Percentiles rank a stretch among this genome's conserved stretches.
Evolutionary conservation across 2,113 vertebrate species (phyloP).

Genomic region (Formicarius rufipectus): DNA sequence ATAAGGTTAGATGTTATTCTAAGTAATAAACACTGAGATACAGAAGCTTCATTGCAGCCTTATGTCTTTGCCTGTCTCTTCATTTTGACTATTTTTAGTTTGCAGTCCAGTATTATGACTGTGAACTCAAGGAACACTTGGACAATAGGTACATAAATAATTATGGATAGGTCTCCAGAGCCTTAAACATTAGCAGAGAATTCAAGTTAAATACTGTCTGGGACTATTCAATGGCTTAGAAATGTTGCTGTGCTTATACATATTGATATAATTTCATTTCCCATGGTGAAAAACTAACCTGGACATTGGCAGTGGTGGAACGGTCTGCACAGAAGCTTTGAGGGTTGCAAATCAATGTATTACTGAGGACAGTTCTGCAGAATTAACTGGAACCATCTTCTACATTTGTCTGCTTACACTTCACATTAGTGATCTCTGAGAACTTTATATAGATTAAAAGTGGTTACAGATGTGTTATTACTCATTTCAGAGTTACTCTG

Average conservation of each 20-base stretch:
- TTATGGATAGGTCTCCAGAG: slow-evolving; percentile 38
- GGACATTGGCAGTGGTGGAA: not conserved
- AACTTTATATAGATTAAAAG: not conserved
- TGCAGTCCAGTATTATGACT: not conserved
- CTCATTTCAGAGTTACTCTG: not conserved
- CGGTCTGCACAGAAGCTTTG: not conserved
- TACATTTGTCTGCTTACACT: not conserved
- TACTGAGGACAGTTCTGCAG: not conserved
- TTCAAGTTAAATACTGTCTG: slow-evolving; percentile 1
- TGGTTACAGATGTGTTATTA: not conserved
- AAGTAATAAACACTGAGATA: slow-evolving; percentile 51
- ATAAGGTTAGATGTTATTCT: slow-evolving; percentile 61
- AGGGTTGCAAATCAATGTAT: not conserved
- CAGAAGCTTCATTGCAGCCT: slow-evolving; percentile 47
- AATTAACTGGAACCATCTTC: not conserved
- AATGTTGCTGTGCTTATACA: not conserved
- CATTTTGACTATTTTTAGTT: slow-evolving; percentile 42
- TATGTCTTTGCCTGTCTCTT: slow-evolving; percentile 42
- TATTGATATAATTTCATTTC: not conserved
- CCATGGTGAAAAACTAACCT: not conserved
- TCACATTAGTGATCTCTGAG: not conserved
- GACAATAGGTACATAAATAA: slow-evolving; percentile 51
- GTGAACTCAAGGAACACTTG: slow-evolving; percentile 35
- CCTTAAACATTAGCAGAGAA: not conserved
- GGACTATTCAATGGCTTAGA: not conserved